phyloP scores from a whole-genome alignment of 2,888 invertebrate species.

The Andrena hattorfiana region DNA sequence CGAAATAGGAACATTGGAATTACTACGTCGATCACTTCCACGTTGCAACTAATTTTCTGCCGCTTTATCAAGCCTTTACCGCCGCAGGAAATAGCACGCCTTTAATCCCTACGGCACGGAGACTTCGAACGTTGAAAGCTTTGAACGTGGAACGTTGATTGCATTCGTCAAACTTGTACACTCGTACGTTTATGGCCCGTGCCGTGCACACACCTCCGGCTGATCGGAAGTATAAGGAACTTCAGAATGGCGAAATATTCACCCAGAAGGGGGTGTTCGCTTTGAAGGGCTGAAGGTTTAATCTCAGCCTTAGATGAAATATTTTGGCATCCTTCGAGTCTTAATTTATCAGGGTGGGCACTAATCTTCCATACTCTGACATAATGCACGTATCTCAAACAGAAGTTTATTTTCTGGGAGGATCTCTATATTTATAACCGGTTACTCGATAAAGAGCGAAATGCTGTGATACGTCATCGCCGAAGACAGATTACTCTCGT shows the following conservation, averaged over 20 bases:
- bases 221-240: constrained; percentile 17
- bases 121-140: constrained; percentile 50
- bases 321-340: neutral
- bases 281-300: neutral
- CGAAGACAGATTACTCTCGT: constrained; percentile 45
- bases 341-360: neutral
- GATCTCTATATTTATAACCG: constrained; percentile 9
- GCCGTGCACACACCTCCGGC: constrained; percentile 1
- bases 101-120: constrained; percentile 46
- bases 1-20: neutral
- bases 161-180: constrained; percentile 53
- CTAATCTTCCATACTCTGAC: neutral
- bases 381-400: neutral
- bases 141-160: constrained; percentile 50
- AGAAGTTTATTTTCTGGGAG: too few relatives aligned
- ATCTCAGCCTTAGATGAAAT: neutral
- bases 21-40: constrained; percentile 13
- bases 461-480: constrained; percentile 42
- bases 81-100: constrained; percentile 36
- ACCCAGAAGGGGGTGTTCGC: constrained; percentile 1
- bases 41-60: constrained; percentile 43
- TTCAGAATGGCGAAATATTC: neutral
- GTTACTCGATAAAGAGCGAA: constrained; percentile 48
- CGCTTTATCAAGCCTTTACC: constrained; percentile 39
- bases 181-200: constrained; percentile 13